A percentile compares a stretch with the other conserved stretches of the same genome.
These are phyloP conservation scores for Pachydiplax longipennis DNA, from an alignment of 2,888 invertebrate species.

Conservation along the genomic window DNA sequence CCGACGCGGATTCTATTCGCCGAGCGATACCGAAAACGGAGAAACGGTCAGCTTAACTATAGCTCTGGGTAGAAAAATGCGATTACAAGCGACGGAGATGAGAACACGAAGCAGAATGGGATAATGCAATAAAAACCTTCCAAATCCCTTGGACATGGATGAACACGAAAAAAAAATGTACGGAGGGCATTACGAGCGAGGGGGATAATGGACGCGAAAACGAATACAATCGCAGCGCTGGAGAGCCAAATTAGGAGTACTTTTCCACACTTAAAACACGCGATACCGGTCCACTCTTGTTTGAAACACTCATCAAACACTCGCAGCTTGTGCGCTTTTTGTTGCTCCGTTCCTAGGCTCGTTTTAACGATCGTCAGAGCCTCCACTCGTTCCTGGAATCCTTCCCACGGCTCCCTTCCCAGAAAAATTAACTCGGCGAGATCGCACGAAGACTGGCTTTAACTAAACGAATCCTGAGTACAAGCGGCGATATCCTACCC, in stretches of 20 bases:
- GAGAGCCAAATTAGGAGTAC: constrained; percentile 12
- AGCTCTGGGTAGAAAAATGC: not conserved
- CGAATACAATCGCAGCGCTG: not conserved
- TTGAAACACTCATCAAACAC: not conserved
- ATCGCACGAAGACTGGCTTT: no score
- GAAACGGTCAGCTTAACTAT: not conserved
- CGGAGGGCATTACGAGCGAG: not conserved
- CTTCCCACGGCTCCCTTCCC: not conserved
- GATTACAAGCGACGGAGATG: not conserved
- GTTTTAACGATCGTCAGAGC: not conserved
- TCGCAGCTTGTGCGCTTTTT: not conserved
- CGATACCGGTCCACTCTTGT: not conserved
- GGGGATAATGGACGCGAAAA: constrained; percentile 23
- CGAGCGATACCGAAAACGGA: not conserved
- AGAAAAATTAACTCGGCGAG: no score
- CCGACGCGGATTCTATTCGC: not conserved
- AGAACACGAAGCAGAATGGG: not conserved
- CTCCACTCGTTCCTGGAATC: not conserved
- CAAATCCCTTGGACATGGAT: not conserved
- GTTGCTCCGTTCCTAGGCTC: not conserved
- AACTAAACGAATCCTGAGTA: no score
- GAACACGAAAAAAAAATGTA: constrained; percentile 10
- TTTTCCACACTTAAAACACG: not conserved
- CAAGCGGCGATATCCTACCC: no score
- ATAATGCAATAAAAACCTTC: not conserved